Conservation (phyloP, 2,888 invertebrate genomes). For the Protula sp. region DNA sequence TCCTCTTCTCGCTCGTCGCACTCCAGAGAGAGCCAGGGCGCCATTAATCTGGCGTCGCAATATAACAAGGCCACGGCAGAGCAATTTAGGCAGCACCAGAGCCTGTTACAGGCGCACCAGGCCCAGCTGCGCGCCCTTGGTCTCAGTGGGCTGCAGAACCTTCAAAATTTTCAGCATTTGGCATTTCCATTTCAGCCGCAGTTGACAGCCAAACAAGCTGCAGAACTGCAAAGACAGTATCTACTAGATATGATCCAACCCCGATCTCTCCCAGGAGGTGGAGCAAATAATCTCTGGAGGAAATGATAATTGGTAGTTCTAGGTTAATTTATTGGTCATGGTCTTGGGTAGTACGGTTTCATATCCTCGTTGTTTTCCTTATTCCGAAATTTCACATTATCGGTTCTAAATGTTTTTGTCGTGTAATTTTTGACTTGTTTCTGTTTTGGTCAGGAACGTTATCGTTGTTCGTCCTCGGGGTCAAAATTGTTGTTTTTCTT, state of each 20-base stretch:
- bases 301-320: too few species aligned
- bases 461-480: too few species aligned
- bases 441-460: too few species aligned
- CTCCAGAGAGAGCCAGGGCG: background rate
- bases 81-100: constrained; percentile 46
- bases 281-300: too few species aligned
- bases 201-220: constrained; percentile 15
- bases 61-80: constrained; percentile 38
- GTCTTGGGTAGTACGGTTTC: too few species aligned
- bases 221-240: constrained; percentile 78
- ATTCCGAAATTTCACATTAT: too few species aligned
- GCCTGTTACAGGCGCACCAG: constrained; percentile 51
- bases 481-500: too few species aligned
- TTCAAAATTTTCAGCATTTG: constrained; percentile 6
- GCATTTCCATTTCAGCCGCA: constrained; percentile 13
- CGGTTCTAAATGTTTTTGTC: too few species aligned
- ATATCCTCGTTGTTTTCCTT: too few species aligned
- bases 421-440: too few species aligned
- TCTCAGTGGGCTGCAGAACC: constrained; percentile 32
- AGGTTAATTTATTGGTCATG: too few species aligned
- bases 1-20: background rate
- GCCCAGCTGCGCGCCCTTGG: constrained; percentile 47
- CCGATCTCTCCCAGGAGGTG: constrained; percentile 13
- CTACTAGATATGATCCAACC: constrained; percentile 82
- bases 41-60: constrained; percentile 24